A percentile compares a stretch with the other conserved stretches of the same genome.
These are phyloP conservation scores for Trachelus tabidus DNA, from an alignment of 2,888 invertebrate genomes.

Conservation along the genomic window DNA sequence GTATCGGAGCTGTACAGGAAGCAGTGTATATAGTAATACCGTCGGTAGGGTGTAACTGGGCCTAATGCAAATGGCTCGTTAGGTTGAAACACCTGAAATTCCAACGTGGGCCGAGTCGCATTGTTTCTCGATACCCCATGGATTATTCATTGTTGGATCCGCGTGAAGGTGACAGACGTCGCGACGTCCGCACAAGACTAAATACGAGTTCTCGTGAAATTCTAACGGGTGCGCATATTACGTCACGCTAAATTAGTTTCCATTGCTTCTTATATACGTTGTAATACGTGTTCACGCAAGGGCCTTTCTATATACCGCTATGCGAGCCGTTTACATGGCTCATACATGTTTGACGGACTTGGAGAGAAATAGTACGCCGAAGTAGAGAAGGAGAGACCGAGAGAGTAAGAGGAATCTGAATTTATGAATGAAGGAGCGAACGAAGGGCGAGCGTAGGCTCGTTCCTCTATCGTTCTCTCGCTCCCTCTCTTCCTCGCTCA, in stretches of 20 bases:
- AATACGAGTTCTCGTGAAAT: background rate
- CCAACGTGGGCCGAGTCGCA: constrained; percentile 39
- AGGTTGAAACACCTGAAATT: constrained; percentile 52
- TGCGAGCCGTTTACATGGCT: background rate
- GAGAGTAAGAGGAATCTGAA: constrained; percentile 19
- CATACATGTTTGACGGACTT: background rate
- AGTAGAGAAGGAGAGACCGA: background rate
- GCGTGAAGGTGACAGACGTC: constrained; percentile 17
- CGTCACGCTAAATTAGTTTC: background rate
- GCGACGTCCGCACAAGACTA: constrained; percentile 6
- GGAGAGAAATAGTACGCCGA: background rate
- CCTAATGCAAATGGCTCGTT: constrained; percentile 54
- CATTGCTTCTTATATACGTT: background rate
- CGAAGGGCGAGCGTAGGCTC: constrained; percentile 51
- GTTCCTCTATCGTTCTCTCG: background rate
- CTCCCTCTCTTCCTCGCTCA: background rate
- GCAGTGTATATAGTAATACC: background rate
- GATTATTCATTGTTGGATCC: constrained; percentile 51
- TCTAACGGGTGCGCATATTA: background rate
- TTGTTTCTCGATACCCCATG: constrained; percentile 43
- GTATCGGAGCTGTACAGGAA: background rate
- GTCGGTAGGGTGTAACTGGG: background rate
- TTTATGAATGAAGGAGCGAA: constrained; percentile 37
- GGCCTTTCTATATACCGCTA: background rate
- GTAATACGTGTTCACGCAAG: background rate